These are phyloP conservation scores for Alethe diademata DNA, from an alignment of 2,113 vertebrate species.

Conservation along the genomic window DNA sequence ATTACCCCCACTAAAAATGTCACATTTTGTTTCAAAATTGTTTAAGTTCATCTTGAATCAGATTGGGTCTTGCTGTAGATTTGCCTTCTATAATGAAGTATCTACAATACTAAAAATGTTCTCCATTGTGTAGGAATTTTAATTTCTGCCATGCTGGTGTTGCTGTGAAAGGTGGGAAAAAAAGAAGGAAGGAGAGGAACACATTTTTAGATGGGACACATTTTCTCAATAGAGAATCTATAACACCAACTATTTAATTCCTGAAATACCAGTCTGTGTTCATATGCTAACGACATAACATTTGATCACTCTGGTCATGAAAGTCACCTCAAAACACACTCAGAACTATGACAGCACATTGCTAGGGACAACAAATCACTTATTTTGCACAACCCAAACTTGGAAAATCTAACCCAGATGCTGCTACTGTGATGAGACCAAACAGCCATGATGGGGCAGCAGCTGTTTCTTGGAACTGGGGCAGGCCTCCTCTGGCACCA, in stretches of 20 bases:
- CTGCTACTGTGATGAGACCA: not conserved
- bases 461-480: not conserved
- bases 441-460: not conserved
- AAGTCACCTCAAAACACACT: not conserved
- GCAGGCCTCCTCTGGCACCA: not conserved
- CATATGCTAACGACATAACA: accelerated
- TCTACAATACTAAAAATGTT: not conserved
- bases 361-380: not conserved
- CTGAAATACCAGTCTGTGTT: not conserved
- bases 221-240: not conserved
- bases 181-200: not conserved
- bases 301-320: not conserved
- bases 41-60: not conserved
- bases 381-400: not conserved
- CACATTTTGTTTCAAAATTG: not conserved
- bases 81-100: not conserved
- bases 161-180: not conserved
- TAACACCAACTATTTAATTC: not conserved
- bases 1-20: not conserved
- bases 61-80: not conserved
- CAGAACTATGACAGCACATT: not conserved
- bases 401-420: not conserved
- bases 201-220: not conserved
- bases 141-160: not conserved
- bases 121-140: not conserved